Percentiles rank a stretch among this genome's conserved stretches.
Conservation (phyloP, 2,888 invertebrate genomes). For the Epicampocera succincta region DNA sequence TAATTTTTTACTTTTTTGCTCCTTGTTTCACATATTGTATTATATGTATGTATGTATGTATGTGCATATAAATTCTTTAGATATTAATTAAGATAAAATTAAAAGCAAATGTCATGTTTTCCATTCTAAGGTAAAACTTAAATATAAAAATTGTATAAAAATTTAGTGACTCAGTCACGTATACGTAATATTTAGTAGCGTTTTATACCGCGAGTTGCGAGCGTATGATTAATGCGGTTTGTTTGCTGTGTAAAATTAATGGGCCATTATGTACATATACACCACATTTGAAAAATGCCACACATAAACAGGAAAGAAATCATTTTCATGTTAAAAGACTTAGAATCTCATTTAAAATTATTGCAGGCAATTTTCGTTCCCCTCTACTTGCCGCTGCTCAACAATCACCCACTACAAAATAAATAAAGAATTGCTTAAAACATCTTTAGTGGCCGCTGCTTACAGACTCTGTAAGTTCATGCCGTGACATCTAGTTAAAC, state of each 20-base stretch:
- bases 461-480: no score
- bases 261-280: not conserved
- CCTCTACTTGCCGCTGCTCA: no score
- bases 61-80: constrained; percentile 51
- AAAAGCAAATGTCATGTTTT: constrained; percentile 32
- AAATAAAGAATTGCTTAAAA: no score
- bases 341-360: no score
- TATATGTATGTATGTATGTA: no score
- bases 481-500: no score
- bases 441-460: no score
- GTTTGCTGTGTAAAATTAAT: not conserved
- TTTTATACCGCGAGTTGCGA: not conserved
- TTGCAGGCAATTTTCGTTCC: no score
- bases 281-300: not conserved
- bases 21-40: not conserved
- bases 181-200: constrained; percentile 45
- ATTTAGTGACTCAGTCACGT: constrained; percentile 31
- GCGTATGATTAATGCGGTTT: constrained; percentile 35
- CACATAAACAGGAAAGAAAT: no score
- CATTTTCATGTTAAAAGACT: no score
- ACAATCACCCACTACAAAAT: no score
- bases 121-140: not conserved
- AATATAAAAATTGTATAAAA: not conserved
- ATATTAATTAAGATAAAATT: constrained; percentile 55
- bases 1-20: not conserved